These are phyloP conservation scores for Brenthis daphne DNA, from an alignment of 2,888 invertebrate genomes.

Conservation along the genomic window DNA sequence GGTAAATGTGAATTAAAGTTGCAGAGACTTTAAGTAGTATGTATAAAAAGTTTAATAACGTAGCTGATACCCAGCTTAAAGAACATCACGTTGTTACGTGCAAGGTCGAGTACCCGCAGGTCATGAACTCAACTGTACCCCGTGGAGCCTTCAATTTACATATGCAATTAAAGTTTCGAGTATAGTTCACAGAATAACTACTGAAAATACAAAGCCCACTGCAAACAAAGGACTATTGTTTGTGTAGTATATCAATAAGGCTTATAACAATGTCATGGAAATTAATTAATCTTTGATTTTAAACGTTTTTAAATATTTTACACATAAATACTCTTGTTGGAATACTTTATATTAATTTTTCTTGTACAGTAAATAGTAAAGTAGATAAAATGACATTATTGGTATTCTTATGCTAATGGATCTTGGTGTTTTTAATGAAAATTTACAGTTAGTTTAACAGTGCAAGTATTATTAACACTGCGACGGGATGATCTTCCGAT, in stretches of 20 bases:
- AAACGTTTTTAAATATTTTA: not conserved
- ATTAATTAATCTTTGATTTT: constrained; percentile 1
- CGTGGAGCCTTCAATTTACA: constrained; percentile 54
- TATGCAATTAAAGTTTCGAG: constrained; percentile 59
- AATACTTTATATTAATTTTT: too few species aligned
- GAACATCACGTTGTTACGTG: constrained; percentile 21
- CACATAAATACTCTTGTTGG: not conserved
- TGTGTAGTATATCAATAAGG: constrained; percentile 19
- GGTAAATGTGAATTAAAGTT: too few species aligned
- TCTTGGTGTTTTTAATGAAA: not conserved
- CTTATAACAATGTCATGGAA: constrained; percentile 13
- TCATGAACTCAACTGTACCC: constrained; percentile 46
- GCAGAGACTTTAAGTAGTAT: too few species aligned
- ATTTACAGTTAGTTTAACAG: too few species aligned
- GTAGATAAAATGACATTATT: not conserved
- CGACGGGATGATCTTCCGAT: too few species aligned
- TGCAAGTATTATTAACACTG: too few species aligned
- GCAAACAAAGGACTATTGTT: constrained; percentile 29
- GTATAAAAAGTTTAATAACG: not conserved
- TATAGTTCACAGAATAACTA: constrained; percentile 39
- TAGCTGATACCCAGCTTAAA: constrained; percentile 2
- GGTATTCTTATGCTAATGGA: constrained; percentile 8
- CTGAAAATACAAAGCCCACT: constrained; percentile 34
- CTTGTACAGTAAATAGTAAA: too few species aligned
- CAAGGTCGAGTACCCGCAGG: constrained; percentile 50